Evolutionary conservation across 2,797 vertebrate species (phyloP), one percentile per base, ranked within the genome.

Genomic region (Streptopelia turtur): DNA sequence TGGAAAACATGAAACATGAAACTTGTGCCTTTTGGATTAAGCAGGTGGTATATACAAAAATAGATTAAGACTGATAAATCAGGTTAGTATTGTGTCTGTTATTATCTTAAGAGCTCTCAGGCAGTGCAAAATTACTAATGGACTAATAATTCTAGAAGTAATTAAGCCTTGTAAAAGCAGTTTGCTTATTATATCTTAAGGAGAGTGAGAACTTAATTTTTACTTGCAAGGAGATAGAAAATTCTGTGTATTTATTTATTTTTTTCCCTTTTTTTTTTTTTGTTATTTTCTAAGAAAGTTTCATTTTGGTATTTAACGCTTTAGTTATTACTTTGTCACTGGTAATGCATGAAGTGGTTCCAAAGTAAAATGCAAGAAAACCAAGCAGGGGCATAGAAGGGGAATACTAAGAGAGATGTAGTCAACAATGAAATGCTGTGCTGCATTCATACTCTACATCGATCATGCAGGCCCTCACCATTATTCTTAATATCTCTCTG

Each of bases 81-180:
- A 39, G 20, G 70, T 77, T 81, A 89, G 56, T 91, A 20, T 75
- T 72, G 39, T 37, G 72, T 60, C 22, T 91, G 37, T 87, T 88
- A 37, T 20, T 5, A 1, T 63, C 66, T 53, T 53, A 56, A 39
- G 59, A 70, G 28, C 77, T 92, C 74, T 87, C 71, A 68, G 78
- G 69, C 71, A 86, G 30, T 81, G 91, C 16, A 47, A 83, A 69
- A 72, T 87, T 66, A 74, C 79, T 72, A 90, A 59, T 63, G 59
- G 64, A 41, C 39, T 76, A 84, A 82, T 90, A 78, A 85, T 79
- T 91, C 16, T 79, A 33, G 45, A 89, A 79, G 59, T 82, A 90
- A 88, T 94, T 88, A 96, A 55, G 69, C 35, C n/a, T 68, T 6
- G 2, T 92, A 41, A 65, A 90, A 79, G 47, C 92, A 45, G 77